These are phyloP conservation scores for Halocynthia aurantium DNA, from an alignment of 23 tunicate genomes.

Conservation along the genomic window DNA sequence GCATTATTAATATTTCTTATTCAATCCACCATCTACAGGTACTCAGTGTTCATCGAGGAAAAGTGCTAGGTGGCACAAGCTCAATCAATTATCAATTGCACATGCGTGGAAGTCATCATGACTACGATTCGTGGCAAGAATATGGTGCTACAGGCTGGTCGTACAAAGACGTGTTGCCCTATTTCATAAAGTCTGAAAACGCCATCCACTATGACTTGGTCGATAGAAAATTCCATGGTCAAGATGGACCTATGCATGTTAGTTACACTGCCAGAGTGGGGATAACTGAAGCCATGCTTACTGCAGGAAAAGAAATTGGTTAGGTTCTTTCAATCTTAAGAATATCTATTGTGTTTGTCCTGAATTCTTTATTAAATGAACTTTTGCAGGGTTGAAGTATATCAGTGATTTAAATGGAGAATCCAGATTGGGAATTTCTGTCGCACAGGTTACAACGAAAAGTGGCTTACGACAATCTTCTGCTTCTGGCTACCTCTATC, in stretches of 20 bases:
- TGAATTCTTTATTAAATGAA: neutral
- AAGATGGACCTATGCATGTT: slow-evolving; percentile 46
- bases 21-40: neutral
- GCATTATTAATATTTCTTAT: neutral
- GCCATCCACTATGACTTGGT: neutral
- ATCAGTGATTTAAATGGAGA: slow-evolving; percentile 19
- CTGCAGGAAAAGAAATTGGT: slow-evolving; percentile 57
- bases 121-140: slow-evolving; percentile 29
- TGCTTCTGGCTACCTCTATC: slow-evolving; percentile 21
- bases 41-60: slow-evolving; percentile 15
- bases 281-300: slow-evolving; percentile 18
- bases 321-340: neutral
- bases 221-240: slow-evolving; percentile 29
- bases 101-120: slow-evolving; percentile 28
- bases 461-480: slow-evolving; percentile 27
- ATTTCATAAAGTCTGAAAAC: slow-evolving; percentile 32
- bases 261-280: neutral
- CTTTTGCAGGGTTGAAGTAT: slow-evolving; percentile 11
- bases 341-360: no score
- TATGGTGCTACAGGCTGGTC: slow-evolving; percentile 33
- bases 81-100: slow-evolving; percentile 26
- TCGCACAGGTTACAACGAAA: slow-evolving; percentile 9
- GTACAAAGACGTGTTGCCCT: slow-evolving; percentile 22
- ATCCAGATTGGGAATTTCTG: slow-evolving; percentile 16
- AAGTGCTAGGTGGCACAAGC: slow-evolving; percentile 39